phyloP scores from a whole-genome alignment of 2,888 invertebrate species.

The Beris morrisii region DNA sequence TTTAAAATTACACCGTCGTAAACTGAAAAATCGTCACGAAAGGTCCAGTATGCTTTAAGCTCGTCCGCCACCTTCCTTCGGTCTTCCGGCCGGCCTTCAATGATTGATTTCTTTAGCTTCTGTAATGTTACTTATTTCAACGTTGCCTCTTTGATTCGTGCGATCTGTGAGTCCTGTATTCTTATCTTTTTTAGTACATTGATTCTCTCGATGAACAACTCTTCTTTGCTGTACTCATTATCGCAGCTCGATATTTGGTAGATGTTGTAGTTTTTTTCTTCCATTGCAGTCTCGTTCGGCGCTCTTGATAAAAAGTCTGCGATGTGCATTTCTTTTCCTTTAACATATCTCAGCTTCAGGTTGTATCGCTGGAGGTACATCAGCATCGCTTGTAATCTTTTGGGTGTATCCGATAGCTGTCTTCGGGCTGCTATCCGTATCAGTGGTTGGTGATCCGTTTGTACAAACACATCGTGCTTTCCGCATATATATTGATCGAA shows the following conservation, averaged over 20 bases:
- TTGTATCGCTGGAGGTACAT: too few species aligned
- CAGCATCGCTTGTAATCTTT: too few species aligned
- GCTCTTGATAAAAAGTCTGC: conserved; percentile 24
- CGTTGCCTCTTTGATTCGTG: too few species aligned
- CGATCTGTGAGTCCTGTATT: too few species aligned
- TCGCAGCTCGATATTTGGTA: too few species aligned
- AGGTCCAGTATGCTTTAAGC: not conserved
- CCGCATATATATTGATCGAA: not conserved
- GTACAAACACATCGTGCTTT: not conserved
- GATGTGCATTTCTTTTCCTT: conserved; percentile 12
- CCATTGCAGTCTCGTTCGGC: not conserved
- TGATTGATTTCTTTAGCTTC: conserved; percentile 3
- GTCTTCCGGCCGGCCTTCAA: conserved; percentile 17
- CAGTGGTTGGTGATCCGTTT: not conserved
- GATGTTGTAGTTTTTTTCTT: too few species aligned
- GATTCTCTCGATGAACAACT: too few species aligned
- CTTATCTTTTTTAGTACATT: too few species aligned
- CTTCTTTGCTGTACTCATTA: too few species aligned
- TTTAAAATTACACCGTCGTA: not conserved
- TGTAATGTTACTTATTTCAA: not conserved
- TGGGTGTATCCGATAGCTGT: too few species aligned
- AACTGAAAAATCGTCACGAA: not conserved
- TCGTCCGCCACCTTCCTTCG: conserved; percentile 1
- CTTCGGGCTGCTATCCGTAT: not conserved
- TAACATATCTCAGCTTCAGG: conserved; percentile 2